These are phyloP conservation scores for Daphoenositta chrysoptera DNA, from an alignment of 2,113 vertebrate genomes.

Conservation along the genomic window DNA sequence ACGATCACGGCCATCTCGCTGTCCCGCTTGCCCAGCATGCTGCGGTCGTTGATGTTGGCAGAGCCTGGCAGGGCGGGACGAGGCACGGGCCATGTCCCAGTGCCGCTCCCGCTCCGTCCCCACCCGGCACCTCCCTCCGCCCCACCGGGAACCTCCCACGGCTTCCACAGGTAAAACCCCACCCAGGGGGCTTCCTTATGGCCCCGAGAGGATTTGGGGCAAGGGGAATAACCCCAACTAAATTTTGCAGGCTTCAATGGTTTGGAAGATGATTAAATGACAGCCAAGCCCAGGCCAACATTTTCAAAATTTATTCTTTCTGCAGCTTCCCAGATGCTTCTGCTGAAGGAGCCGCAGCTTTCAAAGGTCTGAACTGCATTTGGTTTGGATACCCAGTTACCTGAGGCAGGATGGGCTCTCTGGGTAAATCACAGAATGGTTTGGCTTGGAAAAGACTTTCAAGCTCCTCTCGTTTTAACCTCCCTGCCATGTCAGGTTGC, in stretches of 20 bases:
- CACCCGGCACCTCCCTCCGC: not conserved
- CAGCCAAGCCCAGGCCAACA: not conserved
- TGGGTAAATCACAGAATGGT: not conserved
- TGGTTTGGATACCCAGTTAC: not conserved
- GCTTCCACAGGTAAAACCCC: fast-evolving
- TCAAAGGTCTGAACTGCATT: not conserved
- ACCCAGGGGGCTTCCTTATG: not conserved
- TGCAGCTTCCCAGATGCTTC: not conserved
- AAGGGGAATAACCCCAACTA: not conserved
- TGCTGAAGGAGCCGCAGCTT: not conserved
- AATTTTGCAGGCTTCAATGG: not conserved
- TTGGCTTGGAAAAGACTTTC: not conserved
- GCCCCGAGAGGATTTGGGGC: not conserved
- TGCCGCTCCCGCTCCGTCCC: not conserved
- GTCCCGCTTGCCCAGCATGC: slow-evolving; percentile 97
- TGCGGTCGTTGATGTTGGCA: slow-evolving; percentile 97
- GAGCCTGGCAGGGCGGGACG: slow-evolving; percentile 74
- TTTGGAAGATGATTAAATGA: not conserved
- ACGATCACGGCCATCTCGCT: slow-evolving; percentile 93
- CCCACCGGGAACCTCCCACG: fast-evolving
- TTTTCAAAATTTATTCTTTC: not conserved
- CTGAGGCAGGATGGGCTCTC: not conserved
- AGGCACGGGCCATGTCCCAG: not conserved
- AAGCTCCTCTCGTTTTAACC: not conserved
- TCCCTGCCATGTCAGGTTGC: not conserved